These are phyloP conservation scores for Cliona cf. orientalis DNA, from an alignment of 37 sponge, comb jelly and placozoan genomes.

Conservation along the genomic window DNA sequence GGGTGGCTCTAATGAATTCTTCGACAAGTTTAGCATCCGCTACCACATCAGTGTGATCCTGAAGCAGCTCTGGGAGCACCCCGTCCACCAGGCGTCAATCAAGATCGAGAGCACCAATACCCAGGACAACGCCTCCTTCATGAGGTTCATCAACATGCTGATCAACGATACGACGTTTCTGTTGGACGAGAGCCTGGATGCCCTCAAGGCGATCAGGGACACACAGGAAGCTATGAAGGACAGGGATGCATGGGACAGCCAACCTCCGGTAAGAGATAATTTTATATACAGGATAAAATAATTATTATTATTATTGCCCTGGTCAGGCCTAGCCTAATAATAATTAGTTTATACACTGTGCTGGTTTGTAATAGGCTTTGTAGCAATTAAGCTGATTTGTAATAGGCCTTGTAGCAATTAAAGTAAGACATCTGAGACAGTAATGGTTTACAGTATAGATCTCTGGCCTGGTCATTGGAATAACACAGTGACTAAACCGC, in stretches of 20 bases:
- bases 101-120: constrained; percentile 50
- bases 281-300: background rate
- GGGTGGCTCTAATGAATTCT: constrained; percentile 97
- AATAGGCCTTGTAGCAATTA: no score
- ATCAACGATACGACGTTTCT: constrained; percentile 98
- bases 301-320: no score
- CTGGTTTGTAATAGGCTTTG: no score
- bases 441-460: no score
- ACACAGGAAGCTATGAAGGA: constrained; percentile 90
- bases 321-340: no score
- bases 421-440: no score
- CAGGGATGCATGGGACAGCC: constrained; percentile 63
- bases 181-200: constrained; percentile 92
- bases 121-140: constrained; percentile 65
- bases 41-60: constrained; percentile 90
- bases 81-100: constrained; percentile 48
- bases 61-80: constrained; percentile 79
- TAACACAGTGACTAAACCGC: no score
- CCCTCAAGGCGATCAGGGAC: constrained; percentile 90
- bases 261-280: constrained; percentile 55
- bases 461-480: no score
- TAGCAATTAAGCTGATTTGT: no score
- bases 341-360: no score
- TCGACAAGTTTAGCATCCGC: constrained; percentile 96
- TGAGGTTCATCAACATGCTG: constrained; percentile 93